Conservation (phyloP, 2,797 vertebrate genomes). For the Toxotes lorentzi region DNA sequence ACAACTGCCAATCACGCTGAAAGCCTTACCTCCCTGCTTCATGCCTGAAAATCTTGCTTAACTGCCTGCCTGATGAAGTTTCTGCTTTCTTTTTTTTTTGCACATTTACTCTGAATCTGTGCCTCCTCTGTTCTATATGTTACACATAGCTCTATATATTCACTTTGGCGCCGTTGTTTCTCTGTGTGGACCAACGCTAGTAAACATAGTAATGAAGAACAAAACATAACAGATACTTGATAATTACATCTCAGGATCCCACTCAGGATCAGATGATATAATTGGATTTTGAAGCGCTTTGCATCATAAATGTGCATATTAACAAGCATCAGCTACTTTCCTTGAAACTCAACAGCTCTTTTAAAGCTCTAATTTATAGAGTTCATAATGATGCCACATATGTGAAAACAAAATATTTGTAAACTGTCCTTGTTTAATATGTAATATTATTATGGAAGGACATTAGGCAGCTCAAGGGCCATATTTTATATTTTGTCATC, state of each 20-base stretch:
- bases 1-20: conserved; percentile 26
- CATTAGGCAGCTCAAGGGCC: neutral
- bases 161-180: neutral
- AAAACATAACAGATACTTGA: conserved; percentile 1
- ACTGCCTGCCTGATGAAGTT: neutral
- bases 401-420: neutral
- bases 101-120: neutral
- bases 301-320: conserved; percentile 18
- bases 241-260: conserved; percentile 1
- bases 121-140: neutral
- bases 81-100: neutral
- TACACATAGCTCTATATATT: neutral
- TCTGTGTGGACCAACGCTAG: neutral
- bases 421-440: conserved; percentile 3
- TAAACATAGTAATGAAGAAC: neutral
- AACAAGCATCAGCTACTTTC: conserved; percentile 1
- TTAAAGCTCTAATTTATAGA: neutral
- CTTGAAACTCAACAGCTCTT: neutral
- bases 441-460: neutral
- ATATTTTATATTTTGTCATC: neutral
- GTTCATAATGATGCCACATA: neutral
- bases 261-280: neutral
- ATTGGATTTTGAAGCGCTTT: conserved; percentile 5
- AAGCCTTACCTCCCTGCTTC: neutral
- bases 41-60: neutral